Conservation (phyloP, 1,140 invertebrate species). For the Drosophila obscura region DNA sequence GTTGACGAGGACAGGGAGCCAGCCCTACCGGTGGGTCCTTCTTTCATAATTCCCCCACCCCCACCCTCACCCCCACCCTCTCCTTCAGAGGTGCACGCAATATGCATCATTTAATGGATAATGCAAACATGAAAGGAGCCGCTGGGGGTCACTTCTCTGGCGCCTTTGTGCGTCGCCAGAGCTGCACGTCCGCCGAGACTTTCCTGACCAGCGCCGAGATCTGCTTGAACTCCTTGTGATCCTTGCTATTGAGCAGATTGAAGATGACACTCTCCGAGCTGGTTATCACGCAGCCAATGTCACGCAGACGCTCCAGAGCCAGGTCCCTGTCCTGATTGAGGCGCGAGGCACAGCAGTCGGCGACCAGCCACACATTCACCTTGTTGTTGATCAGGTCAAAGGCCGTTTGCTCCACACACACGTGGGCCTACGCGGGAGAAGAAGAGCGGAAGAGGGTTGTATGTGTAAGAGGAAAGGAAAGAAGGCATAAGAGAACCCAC, state of each 20-base stretch:
- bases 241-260: conserved; percentile 89
- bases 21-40: conserved; percentile 63
- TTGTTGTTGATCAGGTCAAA: conserved; percentile 90
- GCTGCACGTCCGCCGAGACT: conserved; percentile 85
- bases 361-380: conserved; percentile 92
- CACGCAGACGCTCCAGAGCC: conserved; percentile 89
- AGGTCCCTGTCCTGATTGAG: conserved; percentile 88
- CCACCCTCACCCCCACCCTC: conserved; percentile 44
- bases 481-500: conserved; percentile 66
- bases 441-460: not conserved
- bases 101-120: conserved; percentile 28
- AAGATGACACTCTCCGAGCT: conserved; percentile 92
- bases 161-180: conserved; percentile 84
- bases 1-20: conserved; percentile 62
- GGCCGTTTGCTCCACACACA: conserved; percentile 94
- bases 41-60: conserved; percentile 60
- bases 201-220: conserved; percentile 87
- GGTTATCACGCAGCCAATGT: conserved; percentile 91
- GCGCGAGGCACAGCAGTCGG: conserved; percentile 92
- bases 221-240: conserved; percentile 90
- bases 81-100: conserved; percentile 21
- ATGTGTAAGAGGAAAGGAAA: not conserved
- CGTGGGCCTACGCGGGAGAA: conserved; percentile 87
- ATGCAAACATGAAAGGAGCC: conserved; percentile 53
- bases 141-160: conserved; percentile 31